Evolutionary conservation across 2,888 invertebrate genomes (phyloP).

Genomic region (Rhodophaea formosa): DNA sequence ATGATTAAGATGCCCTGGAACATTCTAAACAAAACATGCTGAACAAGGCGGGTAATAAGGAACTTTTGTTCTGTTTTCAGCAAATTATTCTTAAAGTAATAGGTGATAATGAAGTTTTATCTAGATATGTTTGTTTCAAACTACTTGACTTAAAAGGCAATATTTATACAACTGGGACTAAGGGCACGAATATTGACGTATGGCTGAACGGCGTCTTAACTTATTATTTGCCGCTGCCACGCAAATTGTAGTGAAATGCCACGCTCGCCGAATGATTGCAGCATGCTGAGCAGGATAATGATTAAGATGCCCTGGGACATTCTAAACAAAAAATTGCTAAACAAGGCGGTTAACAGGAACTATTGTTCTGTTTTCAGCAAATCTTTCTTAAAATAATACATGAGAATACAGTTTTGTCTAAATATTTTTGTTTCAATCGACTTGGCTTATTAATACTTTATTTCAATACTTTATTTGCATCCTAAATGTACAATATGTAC

Average conservation of each 20-base stretch:
- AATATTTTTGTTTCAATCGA: too few species aligned
- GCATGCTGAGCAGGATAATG: conserved; percentile 8
- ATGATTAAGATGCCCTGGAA: conserved; percentile 14
- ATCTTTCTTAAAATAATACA: too few species aligned
- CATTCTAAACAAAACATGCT: conserved; percentile 14
- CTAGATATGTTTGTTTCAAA: too few species aligned
- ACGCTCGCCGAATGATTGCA: conserved; percentile 15
- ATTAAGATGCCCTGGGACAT: conserved; percentile 12
- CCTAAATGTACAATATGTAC: too few species aligned
- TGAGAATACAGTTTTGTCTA: too few species aligned
- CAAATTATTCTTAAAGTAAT: too few species aligned
- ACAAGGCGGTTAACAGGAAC: conserved; percentile 6
- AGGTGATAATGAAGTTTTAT: too few species aligned
- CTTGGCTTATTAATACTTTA: too few species aligned
- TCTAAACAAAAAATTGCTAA: conserved; percentile 14
- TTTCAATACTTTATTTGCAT: too few species aligned
- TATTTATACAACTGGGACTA: too few species aligned
- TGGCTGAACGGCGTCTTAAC: background rate
- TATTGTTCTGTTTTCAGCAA: conserved; percentile 2
- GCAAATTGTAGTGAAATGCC: conserved; percentile 20
- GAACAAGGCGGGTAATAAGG: conserved; percentile 9
- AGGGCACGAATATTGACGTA: too few species aligned
- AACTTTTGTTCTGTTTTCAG: conserved; percentile 1
- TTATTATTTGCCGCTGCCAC: background rate
- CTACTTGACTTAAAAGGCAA: too few species aligned